Base-by-base conservation (phyloP, 2,797 vertebrate species). In the Micropoecilia bifurca region DNA sequence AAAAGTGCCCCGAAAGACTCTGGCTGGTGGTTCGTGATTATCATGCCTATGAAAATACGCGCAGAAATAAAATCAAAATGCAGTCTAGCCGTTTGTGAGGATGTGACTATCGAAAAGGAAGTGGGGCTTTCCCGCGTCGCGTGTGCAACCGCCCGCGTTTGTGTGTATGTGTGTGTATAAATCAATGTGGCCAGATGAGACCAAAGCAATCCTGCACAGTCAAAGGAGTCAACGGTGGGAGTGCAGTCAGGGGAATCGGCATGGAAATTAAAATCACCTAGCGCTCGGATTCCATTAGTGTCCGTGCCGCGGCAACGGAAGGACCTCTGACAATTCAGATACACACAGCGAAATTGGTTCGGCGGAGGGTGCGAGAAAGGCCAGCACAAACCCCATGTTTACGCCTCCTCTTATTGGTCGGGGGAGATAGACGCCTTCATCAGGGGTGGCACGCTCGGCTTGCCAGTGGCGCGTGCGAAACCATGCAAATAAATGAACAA, bases 211-310 rank as follows among this genome's bases (percentile, higher is more conserved):
- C 94, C 93, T 83, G 90, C 92, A 91, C 93, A 94, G 93, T 95
- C 93, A 95, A 93, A 94, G 91, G 93, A 95, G 92, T 95, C 94
- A 93, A 91, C 91, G 87, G 91, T 88, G 59, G 90, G 93, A 93
- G 95, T 92, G 93, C 94, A 95, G 95, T 95, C 93, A 91, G 94
- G 95, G 95, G 95, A 96, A 95, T 96, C 95, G 91, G 90, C 92
- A 93, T 95, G 95, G 95, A 96, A 95, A 96, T 96, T 95, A 96
- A 95, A 96, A 95, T 95, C 95, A 95, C 95, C 95, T 94, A 91
- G 93, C 92, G 84, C 94, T 93, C 94, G 88, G 95, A 95, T 96
- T 96, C 94, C 94, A 96, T 96, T 96, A 96, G 94, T 91, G 91
- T 93, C 90, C 91, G 71, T 89, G 92, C 91, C 73, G 87, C 83